Base-by-base conservation (phyloP, 1,140 invertebrate species). In the Bactericera cockerelli region DNA sequence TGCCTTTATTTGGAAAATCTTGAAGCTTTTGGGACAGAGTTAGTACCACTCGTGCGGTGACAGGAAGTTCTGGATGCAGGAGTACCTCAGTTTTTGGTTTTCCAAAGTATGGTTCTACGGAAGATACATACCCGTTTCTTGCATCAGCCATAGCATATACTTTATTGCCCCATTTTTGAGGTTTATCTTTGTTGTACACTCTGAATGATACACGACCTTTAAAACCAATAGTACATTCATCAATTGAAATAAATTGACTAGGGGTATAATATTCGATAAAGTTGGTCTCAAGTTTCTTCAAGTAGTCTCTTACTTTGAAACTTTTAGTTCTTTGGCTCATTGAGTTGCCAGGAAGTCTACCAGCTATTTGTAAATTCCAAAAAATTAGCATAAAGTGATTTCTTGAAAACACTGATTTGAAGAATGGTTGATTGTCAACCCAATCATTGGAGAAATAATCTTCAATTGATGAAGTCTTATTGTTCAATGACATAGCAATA, bases 251-350 rank as follows among this genome's bases (percentile, higher is more conserved):
- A 2, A 56, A 3, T 28, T 60, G 31, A 3, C 21, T 2, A 1
- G 59, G 59, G 4, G 39, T 14, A 60, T 28, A 60, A 58, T 58
- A 58, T 53, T 60, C n/a, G 21, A 13, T 60, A 39, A 56, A 60
- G 26, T 60, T 60, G 2, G 10, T 36, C 16, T 36, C 33, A 11
- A 36, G 33, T 36, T 60, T 26, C 19, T 60, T 55, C 4, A 56
- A 55, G 25, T 56, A 60, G 2, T 8, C 2, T 2, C 39, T 26
- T 3, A 60, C 26, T 58, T 42, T 60, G 26, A 21, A 59, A 59
- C 54, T 25, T 56, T 60, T 31, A 36, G 59, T 56, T 2, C 26
- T 11, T 4, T 19, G 42, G 16, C 49, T 14, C 21, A 38, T 21
- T 3, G n/a, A 19, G 11, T 8, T 26, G 13, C 13, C 6, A 36